phyloP scores from a whole-genome alignment of 2,797 vertebrate species.

The Discoglossus pictus region DNA sequence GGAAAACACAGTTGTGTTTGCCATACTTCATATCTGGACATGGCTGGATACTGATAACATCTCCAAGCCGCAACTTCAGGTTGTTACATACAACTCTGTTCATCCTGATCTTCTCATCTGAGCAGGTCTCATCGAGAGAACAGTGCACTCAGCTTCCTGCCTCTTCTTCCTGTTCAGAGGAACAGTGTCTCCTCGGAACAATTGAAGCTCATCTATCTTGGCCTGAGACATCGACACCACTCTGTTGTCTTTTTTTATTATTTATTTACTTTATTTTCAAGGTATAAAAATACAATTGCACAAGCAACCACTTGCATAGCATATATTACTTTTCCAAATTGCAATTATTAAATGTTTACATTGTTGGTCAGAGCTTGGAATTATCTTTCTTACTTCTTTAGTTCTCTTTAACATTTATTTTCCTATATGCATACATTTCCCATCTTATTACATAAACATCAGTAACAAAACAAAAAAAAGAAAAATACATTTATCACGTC shows the following conservation, averaged over 20 bases:
- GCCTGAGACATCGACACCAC: slow-evolving; percentile 95
- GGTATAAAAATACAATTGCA: no score
- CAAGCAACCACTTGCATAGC: no score
- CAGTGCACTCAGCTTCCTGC: slow-evolving; percentile 95
- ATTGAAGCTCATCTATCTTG: slow-evolving; percentile 98
- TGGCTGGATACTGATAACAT: slow-evolving; percentile 98
- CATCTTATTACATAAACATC: no score
- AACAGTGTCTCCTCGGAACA: slow-evolving; percentile 98
- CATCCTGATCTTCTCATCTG: slow-evolving; percentile 98
- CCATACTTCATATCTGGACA: slow-evolving; percentile 98
- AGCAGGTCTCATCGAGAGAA: slow-evolving; percentile 97
- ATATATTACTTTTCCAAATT: no score
- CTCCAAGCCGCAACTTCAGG: slow-evolving; percentile 91
- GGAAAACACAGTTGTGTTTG: slow-evolving; percentile 95
- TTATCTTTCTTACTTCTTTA: no score
- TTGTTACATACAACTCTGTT: slow-evolving; percentile 98
- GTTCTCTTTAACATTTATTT: no score
- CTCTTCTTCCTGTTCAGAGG: slow-evolving; percentile 98
- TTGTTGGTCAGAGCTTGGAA: no score
- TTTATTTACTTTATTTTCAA: no score
- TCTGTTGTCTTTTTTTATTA: slow-evolving; percentile 98
- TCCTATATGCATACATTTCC: no score
- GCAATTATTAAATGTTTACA: no score
- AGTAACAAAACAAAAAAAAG: no score
- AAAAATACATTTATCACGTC: no score